These are phyloP conservation scores for Venturia canescens DNA, from an alignment of 1,140 invertebrate genomes.

Conservation along the genomic window DNA sequence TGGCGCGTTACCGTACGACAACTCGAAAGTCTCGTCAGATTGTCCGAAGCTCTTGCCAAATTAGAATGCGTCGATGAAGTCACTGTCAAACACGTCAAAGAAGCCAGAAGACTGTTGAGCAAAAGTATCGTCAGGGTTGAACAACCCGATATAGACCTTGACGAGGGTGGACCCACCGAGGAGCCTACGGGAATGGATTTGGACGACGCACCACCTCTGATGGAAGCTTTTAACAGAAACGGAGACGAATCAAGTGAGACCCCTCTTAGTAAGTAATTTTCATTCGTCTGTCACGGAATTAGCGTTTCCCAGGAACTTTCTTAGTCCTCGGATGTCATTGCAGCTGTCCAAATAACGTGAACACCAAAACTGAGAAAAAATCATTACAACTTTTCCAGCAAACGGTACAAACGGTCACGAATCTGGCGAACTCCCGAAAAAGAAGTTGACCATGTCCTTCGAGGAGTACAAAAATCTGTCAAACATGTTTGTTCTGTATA, in stretches of 20 bases:
- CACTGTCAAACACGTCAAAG: slow-evolving; percentile 91
- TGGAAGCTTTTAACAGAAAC: slow-evolving; percentile 70
- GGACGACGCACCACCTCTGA: slow-evolving; percentile 67
- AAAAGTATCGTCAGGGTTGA: slow-evolving; percentile 99
- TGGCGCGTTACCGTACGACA: slow-evolving; percentile 99
- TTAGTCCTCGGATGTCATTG: no score
- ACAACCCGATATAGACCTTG: slow-evolving; percentile 97
- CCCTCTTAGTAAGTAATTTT: slow-evolving; percentile 47
- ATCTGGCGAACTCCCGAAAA: slow-evolving; percentile 78
- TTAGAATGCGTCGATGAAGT: slow-evolving; percentile 96
- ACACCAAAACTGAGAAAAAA: neutral
- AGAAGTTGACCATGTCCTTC: slow-evolving; percentile 93
- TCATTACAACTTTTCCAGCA: neutral
- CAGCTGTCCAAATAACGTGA: neutral
- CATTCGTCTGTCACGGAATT: neutral
- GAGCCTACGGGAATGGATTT: slow-evolving; percentile 76
- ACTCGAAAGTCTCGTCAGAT: slow-evolving; percentile 96
- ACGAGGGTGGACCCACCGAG: slow-evolving; percentile 83
- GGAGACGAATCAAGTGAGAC: slow-evolving; percentile 53
- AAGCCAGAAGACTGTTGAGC: slow-evolving; percentile 94
- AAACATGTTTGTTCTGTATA: slow-evolving; percentile 93
- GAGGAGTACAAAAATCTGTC: slow-evolving; percentile 96
- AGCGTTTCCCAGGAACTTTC: no score
- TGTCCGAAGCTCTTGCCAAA: slow-evolving; percentile 97
- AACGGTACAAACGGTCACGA: slow-evolving; percentile 52